phyloP scores from a whole-genome alignment of 2,888 invertebrate species.

The Caradrina clavipalpis region DNA sequence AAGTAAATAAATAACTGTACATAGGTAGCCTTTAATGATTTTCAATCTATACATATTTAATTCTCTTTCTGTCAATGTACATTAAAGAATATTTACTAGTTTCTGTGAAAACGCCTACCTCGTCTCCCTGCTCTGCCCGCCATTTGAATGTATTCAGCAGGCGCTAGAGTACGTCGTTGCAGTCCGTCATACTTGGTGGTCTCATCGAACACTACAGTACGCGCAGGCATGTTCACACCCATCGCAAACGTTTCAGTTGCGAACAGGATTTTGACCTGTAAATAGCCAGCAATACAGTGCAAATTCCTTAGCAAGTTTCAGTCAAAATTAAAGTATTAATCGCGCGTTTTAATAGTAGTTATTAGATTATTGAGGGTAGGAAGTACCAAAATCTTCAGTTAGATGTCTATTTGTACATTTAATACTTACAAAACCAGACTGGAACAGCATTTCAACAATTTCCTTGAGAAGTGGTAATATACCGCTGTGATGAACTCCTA shows the following conservation, averaged over 20 bases:
- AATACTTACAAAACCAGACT: conserved; percentile 96
- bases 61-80: too few species aligned
- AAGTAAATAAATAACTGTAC: too few species aligned
- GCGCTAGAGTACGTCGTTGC: conserved; percentile 93
- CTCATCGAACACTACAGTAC: conserved; percentile 99
- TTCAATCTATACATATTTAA: too few species aligned
- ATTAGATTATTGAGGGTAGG: background rate
- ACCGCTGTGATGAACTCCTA: conserved; percentile 99
- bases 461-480: conserved; percentile 99
- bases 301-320: background rate
- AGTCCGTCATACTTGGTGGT: conserved; percentile 97
- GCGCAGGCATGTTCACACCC: conserved; percentile 99
- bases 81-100: too few species aligned
- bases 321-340: too few species aligned
- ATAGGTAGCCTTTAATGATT: too few species aligned
- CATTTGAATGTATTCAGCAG: conserved; percentile 99
- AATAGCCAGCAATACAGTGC: background rate
- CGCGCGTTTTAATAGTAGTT: background rate
- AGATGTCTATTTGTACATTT: background rate
- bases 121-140: conserved; percentile 99
- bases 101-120: conserved; percentile 83
- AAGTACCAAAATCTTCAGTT: background rate
- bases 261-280: conserved; percentile 95
- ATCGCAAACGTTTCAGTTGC: conserved; percentile 99
- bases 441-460: conserved; percentile 99